Base-by-base conservation (phyloP, 2,113 vertebrate genomes). In the Andinoacara biseriatus region DNA sequence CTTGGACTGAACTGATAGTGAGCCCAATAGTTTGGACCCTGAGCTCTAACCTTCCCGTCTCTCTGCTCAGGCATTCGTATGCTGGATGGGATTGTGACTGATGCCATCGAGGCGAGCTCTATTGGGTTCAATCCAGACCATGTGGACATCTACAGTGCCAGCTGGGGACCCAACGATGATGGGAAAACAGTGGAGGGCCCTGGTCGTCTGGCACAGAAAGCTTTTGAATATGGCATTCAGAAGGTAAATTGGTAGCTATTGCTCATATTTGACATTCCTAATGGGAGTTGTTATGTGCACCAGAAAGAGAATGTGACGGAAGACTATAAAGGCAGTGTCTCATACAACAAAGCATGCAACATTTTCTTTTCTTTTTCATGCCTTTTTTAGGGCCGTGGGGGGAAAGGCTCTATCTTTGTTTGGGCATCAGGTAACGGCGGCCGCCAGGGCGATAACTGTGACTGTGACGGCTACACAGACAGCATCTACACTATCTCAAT, bases 391-490 rank as follows among this genome's bases (percentile, higher is more conserved):
- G 98, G 98, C 5, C 97, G 97, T 29, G 96, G 96, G 43, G 98
- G 98, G 38, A 99, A 97, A 92, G 98, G 98, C 38, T 99, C 98
- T 76, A 98, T 99, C 94, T 99, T 99, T 0, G 97, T 99, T 20
- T 99, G 98, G 98, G 98, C 98, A n/a, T 99, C 98, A 2, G 98
- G 98, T 60, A 99, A 99, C 0, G 98, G 98, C 13, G 98, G 98
- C 2, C 97, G 97, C 31, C 98, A 99, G 93, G 98, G 97, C 2
- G 98, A 99, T 87, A 99, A 99, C 92, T 99, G 98, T 74, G 98
- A 99, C 93, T 99, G 98, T 3, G 98, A 99, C 1, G 98, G 98
- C 40, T 99, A 99, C 94, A 99, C 98, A 1, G 98, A 99, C 85
- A 99, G 98, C 89, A 97, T 99, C 94, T 99, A 96, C 94, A 99